A percentile compares a stretch with the other conserved stretches of the same genome.
Evolutionary conservation across 2,888 invertebrate genomes (phyloP).

Genomic region (Drosophila suboccidentalis): DNA sequence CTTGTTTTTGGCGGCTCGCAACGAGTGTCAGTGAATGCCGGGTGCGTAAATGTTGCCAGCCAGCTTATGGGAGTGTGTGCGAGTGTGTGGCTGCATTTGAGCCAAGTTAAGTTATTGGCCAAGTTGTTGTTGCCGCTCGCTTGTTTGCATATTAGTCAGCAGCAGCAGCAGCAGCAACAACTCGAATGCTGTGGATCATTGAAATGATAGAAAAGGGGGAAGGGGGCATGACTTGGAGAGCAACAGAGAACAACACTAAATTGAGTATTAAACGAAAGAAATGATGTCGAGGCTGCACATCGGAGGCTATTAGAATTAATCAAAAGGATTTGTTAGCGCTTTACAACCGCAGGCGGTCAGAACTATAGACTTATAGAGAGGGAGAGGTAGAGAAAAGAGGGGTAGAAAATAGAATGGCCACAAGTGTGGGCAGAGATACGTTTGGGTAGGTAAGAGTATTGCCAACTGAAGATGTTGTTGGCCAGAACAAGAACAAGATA

Average conservation of each 20-base stretch:
- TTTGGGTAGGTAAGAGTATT: no score
- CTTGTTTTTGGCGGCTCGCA: constrained; percentile 63
- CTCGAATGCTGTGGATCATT: constrained; percentile 3
- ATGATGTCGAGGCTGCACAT: constrained; percentile 75
- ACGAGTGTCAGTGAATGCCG: constrained; percentile 43
- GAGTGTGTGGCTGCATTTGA: constrained; percentile 59
- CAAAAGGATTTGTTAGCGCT: constrained; percentile 77
- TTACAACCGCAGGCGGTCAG: constrained; percentile 54
- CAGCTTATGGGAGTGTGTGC: constrained; percentile 32
- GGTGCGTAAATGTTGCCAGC: constrained; percentile 56
- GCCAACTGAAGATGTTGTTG: constrained; percentile 10
- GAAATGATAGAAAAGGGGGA: background rate
- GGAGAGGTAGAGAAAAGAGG: background rate
- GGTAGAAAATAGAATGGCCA: background rate
- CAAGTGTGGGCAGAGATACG: constrained; percentile 20
- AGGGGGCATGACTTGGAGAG: background rate
- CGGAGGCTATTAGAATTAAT: constrained; percentile 81
- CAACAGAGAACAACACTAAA: constrained; percentile 65
- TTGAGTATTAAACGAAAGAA: constrained; percentile 80
- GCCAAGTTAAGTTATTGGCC: constrained; percentile 78
- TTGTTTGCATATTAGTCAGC: constrained; percentile 81
- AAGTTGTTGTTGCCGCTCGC: constrained; percentile 62
- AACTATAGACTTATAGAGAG: constrained; percentile 7
- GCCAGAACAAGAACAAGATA: constrained; percentile 40
- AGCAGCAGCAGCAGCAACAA: constrained; percentile 25